Conservation (phyloP, 1,140 invertebrate species). For the Drosophila bipectinata region DNA sequence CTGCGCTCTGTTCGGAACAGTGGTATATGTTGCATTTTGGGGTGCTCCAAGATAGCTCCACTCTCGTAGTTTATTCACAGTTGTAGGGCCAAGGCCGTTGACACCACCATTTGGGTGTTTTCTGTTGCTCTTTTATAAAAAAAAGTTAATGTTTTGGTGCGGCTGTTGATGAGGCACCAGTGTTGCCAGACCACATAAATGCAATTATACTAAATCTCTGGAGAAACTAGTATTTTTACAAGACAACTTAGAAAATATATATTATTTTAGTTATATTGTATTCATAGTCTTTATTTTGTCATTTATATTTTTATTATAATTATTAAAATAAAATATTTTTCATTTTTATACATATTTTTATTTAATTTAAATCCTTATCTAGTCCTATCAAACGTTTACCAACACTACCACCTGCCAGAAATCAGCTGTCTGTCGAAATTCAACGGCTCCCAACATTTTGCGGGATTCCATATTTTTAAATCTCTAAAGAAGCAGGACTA, state of each 20-base stretch:
- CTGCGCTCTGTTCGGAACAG: neutral
- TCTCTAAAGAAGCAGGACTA: neutral
- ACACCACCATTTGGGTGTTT: neutral
- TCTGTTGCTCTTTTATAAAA: slow-evolving; percentile 18
- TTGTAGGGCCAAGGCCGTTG: slow-evolving; percentile 11
- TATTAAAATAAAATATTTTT: too few relatives aligned
- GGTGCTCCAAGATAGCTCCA: neutral
- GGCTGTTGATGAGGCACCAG: slow-evolving; percentile 48
- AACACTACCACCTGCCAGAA: slow-evolving; percentile 27
- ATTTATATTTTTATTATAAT: too few relatives aligned
- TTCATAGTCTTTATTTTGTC: too few relatives aligned
- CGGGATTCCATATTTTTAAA: slow-evolving; percentile 32
- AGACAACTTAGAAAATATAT: too few relatives aligned
- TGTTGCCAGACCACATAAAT: slow-evolving; percentile 23
- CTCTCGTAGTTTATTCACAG: neutral
- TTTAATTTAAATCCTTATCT: too few relatives aligned
- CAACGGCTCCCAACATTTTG: neutral
- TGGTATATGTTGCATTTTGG: slow-evolving; percentile 33
- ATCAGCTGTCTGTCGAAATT: slow-evolving; percentile 25
- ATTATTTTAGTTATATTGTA: too few relatives aligned
- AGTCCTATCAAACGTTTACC: neutral
- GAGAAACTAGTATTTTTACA: too few relatives aligned
- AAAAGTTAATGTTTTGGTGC: slow-evolving; percentile 1
- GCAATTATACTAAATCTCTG: too few relatives aligned
- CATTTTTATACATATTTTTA: too few relatives aligned